These are phyloP conservation scores for Maniola hyperantus DNA, from an alignment of 2,888 invertebrate species.

Conservation along the genomic window DNA sequence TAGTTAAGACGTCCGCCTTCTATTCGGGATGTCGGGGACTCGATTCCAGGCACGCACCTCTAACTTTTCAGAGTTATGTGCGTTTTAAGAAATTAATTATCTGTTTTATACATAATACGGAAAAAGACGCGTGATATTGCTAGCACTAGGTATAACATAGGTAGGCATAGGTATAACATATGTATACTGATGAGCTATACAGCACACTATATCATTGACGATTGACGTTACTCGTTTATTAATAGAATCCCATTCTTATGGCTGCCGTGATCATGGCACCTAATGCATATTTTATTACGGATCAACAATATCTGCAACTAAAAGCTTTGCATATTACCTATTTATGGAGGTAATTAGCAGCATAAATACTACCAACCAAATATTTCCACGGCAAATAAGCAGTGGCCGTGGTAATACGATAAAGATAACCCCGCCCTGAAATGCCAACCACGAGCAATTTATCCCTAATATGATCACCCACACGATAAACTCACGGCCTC, in stretches of 20 bases:
- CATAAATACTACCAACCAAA: not conserved
- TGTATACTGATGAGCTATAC: no score
- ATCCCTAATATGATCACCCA: slow-evolving; percentile 23
- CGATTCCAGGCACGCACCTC: no score
- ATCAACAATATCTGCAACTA: not conserved
- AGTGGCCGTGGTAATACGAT: slow-evolving; percentile 28
- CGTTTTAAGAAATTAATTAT: no score
- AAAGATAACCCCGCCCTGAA: slow-evolving; percentile 22
- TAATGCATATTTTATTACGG: slow-evolving; percentile 2
- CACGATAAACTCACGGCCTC: slow-evolving; percentile 23
- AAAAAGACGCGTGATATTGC: no score
- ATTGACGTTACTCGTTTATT: not conserved
- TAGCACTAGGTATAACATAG: no score
- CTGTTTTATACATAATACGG: no score
- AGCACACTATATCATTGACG: not conserved
- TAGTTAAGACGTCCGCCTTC: no score
- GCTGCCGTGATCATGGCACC: not conserved
- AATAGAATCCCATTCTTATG: not conserved
- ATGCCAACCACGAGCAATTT: slow-evolving; percentile 20
- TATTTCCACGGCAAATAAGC: slow-evolving; percentile 7
- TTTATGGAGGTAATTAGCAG: not conserved
- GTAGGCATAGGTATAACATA: no score
- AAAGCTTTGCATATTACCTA: not conserved
- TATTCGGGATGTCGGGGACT: no score
- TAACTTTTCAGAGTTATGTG: no score